phyloP scores from a whole-genome alignment of 2,888 invertebrate species.

The Scaptomyza reducta region DNA sequence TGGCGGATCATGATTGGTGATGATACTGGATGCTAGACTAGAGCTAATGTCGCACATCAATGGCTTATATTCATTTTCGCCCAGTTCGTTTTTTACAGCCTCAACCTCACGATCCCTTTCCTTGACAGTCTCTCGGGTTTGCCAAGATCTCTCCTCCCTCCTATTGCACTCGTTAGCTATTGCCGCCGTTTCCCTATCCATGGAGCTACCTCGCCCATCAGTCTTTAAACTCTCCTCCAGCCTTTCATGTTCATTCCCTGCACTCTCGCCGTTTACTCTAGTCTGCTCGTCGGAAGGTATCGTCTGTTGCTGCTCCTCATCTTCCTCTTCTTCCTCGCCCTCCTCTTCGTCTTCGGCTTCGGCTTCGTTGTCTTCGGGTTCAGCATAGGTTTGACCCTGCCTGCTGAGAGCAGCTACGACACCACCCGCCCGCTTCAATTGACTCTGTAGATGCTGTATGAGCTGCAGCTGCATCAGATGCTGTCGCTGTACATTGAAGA shows the following conservation, averaged over 20 bases:
- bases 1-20: constrained; percentile 92
- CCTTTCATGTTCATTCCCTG: constrained; percentile 22
- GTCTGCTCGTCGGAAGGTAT: constrained; percentile 23
- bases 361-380: constrained; percentile 22
- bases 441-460: constrained; percentile 96
- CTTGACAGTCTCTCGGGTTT: not conserved
- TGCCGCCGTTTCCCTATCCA: constrained; percentile 22
- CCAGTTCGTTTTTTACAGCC: constrained; percentile 34
- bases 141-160: not conserved
- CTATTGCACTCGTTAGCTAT: constrained; percentile 52
- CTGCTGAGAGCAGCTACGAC: constrained; percentile 58
- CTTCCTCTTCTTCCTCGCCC: constrained; percentile 14
- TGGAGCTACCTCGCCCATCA: constrained; percentile 59
- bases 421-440: constrained; percentile 85
- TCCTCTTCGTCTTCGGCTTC: constrained; percentile 10
- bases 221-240: constrained; percentile 76
- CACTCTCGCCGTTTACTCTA: constrained; percentile 21
- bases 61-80: constrained; percentile 70
- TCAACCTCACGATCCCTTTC: constrained; percentile 19
- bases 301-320: constrained; percentile 10
- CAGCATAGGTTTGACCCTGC: constrained; percentile 26
- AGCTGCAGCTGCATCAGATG: constrained; percentile 97
- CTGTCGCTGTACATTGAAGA: constrained; percentile 97
- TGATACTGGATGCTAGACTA: constrained; percentile 92
- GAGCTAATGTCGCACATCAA: constrained; percentile 85